Evolutionary conservation across 2,797 vertebrate genomes (phyloP).

Genomic region (Oreochromis mossambicus): DNA sequence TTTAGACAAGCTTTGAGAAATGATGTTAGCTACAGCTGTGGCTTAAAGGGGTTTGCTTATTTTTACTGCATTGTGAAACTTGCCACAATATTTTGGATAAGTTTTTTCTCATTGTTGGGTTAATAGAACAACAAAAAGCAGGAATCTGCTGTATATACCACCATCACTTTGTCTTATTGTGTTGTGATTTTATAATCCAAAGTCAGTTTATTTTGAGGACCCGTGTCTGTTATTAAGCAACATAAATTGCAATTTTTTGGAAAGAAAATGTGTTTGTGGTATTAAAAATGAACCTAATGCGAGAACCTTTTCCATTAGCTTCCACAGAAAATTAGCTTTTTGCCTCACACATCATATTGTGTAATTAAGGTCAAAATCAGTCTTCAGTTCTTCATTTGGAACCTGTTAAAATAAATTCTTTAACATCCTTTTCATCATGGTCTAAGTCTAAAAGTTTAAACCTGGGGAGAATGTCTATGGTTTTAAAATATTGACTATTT

Average conservation of each 20-base stretch:
- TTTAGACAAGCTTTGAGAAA: constrained; percentile 21
- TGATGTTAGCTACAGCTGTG: constrained; percentile 13
- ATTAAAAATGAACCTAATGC: not conserved
- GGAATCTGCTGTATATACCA: not conserved
- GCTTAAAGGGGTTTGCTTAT: not conserved
- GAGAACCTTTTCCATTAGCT: not conserved
- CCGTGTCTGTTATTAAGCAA: not conserved
- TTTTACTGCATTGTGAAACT: not conserved
- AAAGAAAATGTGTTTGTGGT: not conserved
- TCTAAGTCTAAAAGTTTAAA: not conserved
- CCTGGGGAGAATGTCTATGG: not conserved
- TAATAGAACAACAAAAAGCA: not conserved
- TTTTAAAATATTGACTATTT: not conserved
- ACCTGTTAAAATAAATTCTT: not conserved
- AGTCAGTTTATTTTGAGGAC: not conserved
- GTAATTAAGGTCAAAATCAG: not conserved
- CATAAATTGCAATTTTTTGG: not conserved
- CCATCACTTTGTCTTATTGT: not conserved
- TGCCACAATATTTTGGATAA: not conserved
- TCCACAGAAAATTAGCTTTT: not conserved
- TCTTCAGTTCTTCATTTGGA: not conserved
- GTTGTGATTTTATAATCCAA: not conserved
- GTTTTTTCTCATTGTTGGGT: not conserved
- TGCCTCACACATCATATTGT: not conserved
- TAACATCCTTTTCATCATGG: not conserved